Percentiles rank a stretch among this genome's conserved stretches.
Conservation (phyloP, 2,113 vertebrate species). For the Loxodonta africana region DNA sequence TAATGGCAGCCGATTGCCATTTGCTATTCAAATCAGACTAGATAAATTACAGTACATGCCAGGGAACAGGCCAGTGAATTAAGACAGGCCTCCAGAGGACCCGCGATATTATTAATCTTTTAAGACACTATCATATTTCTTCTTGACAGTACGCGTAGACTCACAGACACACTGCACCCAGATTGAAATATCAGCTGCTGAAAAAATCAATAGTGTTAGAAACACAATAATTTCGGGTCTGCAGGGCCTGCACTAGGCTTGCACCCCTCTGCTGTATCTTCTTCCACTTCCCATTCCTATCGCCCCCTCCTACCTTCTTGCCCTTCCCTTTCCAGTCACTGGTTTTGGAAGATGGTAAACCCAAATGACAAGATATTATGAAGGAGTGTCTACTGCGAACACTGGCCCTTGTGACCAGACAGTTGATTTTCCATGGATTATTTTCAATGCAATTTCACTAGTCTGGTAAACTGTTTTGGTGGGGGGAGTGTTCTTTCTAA, state of each 20-base stretch:
- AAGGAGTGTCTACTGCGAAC: conserved; percentile 76
- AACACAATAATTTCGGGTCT: conserved; percentile 92
- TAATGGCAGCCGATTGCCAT: conserved; percentile 95
- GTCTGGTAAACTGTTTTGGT: conserved; percentile 59
- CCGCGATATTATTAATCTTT: conserved; percentile 94
- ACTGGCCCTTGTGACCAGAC: conserved; percentile 80
- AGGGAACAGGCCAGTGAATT: conserved; percentile 95
- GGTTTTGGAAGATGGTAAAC: conserved; percentile 75
- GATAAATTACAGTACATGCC: conserved; percentile 95
- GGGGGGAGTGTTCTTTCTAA: conserved; percentile 63
- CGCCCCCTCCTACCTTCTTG: conserved; percentile 47
- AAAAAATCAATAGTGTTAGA: conserved; percentile 93
- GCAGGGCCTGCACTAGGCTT: conserved; percentile 87
- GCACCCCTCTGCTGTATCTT: conserved; percentile 80
- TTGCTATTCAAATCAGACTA: conserved; percentile 95
- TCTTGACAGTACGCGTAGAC: conserved; percentile 93
- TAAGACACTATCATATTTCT: conserved; percentile 96
- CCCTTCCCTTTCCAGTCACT: conserved; percentile 69
- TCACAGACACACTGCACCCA: conserved; percentile 93
- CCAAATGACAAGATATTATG: conserved; percentile 74
- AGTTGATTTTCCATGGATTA: conserved; percentile 74
- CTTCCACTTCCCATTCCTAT: conserved; percentile 77
- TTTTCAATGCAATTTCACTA: conserved; percentile 63
- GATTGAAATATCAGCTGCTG: conserved; percentile 95
- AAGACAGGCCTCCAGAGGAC: conserved; percentile 94